phyloP scores from a whole-genome alignment of 2,888 invertebrate species.

The Strigamia crassipes region DNA sequence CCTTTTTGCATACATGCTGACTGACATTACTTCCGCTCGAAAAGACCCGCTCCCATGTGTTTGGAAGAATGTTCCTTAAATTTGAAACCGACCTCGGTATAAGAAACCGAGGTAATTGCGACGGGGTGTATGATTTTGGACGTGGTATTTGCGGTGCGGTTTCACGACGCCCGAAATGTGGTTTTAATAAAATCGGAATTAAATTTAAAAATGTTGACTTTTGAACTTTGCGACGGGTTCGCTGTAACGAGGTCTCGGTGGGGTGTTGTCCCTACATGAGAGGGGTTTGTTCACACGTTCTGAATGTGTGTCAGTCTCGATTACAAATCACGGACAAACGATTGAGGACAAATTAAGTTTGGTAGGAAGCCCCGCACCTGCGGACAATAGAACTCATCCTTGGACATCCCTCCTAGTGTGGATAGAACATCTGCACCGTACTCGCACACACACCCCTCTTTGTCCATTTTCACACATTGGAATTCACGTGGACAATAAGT shows the following conservation, averaged over 20 bases:
- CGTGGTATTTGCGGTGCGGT: not conserved
- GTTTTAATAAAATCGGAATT: not conserved
- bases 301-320: slow-evolving; percentile 25
- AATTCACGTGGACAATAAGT: not conserved
- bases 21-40: slow-evolving; percentile 31
- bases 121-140: not conserved
- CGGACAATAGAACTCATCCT: slow-evolving; percentile 31
- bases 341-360: slow-evolving; percentile 32
- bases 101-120: not conserved
- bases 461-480: not conserved
- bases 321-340: slow-evolving; percentile 31
- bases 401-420: slow-evolving; percentile 30
- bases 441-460: slow-evolving; percentile 1
- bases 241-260: not conserved
- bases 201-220: not conserved
- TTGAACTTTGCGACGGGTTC: not conserved
- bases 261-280: not conserved
- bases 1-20: not conserved
- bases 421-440: slow-evolving; percentile 27
- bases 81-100: not conserved
- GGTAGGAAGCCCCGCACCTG: slow-evolving; percentile 25
- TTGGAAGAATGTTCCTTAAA: slow-evolving; percentile 29
- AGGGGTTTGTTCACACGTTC: slow-evolving; percentile 34
- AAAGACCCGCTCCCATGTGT: slow-evolving; percentile 17
- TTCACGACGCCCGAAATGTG: too few relatives aligned